Conservation (phyloP, 2,888 invertebrate species). For the Synanthedon andrenaeformis region DNA sequence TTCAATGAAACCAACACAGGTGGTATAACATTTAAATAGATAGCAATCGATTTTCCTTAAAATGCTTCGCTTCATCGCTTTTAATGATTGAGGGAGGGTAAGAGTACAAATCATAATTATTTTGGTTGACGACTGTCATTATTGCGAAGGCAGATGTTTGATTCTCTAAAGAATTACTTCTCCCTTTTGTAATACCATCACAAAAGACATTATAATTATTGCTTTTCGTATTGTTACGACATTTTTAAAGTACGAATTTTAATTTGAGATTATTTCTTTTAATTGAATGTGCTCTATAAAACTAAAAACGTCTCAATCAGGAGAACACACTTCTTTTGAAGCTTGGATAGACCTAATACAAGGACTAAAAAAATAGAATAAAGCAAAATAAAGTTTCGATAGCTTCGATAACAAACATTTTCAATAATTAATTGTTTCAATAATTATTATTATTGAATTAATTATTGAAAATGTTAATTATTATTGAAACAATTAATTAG, state of each 20-base stretch:
- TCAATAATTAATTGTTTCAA: no score
- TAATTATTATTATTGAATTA: no score
- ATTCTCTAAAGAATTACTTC: conserved; percentile 30
- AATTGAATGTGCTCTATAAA: no score
- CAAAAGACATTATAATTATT: conserved; percentile 18
- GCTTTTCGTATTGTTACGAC: conserved; percentile 21
- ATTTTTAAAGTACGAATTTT: conserved; percentile 22
- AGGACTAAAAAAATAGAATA: no score
- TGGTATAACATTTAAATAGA: neutral
- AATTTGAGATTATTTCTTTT: neutral
- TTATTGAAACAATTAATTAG: no score
- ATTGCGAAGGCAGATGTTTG: conserved; percentile 40
- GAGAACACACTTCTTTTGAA: no score
- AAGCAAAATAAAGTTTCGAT: no score
- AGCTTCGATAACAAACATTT: no score
- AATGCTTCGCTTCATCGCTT: conserved; percentile 30
- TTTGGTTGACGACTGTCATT: conserved; percentile 36
- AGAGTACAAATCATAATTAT: conserved; percentile 33
- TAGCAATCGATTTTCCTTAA: conserved; percentile 27
- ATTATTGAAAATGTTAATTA: no score
- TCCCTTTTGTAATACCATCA: conserved; percentile 22
- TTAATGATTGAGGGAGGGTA: conserved; percentile 25
- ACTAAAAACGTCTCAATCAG: no score
- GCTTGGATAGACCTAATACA: no score
- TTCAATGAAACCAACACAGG: neutral